A percentile compares a stretch with the other conserved stretches of the same genome.
These are phyloP conservation scores for Rostratula benghalensis DNA, from an alignment of 2,113 vertebrate genomes.

Conservation along the genomic window DNA sequence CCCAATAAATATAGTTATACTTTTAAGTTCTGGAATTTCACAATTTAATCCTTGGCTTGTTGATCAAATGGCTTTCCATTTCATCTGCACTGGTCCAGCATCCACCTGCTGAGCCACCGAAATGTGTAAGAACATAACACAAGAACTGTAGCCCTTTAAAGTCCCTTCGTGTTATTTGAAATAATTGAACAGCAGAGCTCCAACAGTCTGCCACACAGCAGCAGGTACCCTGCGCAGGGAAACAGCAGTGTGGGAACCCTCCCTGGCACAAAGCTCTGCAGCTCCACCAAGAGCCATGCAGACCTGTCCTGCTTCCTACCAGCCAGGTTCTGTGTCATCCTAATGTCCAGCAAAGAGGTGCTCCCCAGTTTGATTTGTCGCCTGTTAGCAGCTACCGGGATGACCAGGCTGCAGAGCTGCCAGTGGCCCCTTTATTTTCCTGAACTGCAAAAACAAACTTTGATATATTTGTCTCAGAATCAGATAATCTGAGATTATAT, in stretches of 20 bases:
- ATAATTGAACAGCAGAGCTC: not conserved
- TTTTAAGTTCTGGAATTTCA: not conserved
- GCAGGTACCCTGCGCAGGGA: not conserved
- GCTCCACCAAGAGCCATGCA: not conserved
- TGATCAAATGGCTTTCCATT: not conserved
- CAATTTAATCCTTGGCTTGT: not conserved
- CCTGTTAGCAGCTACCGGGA: not conserved
- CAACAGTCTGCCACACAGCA: too few species aligned
- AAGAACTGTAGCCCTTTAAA: not conserved
- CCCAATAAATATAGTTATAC: not conserved
- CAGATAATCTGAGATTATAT: not conserved
- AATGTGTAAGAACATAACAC: not conserved
- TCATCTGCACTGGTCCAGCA: not conserved
- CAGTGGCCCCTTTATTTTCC: not conserved
- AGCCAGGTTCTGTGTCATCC: not conserved
- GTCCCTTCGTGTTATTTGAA: not conserved
- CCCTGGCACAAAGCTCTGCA: not conserved
- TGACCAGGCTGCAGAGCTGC: not conserved
- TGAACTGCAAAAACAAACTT: not conserved
- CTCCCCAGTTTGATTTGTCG: not conserved
- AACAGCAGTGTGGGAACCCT: fast-evolving
- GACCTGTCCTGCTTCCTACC: fast-evolving
- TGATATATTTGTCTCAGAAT: not conserved
- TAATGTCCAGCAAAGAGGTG: not conserved
- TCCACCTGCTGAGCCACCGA: not conserved